Evolutionary conservation across 2,113 vertebrate genomes (phyloP).

Genomic region (Peromyscus maniculatus): DNA sequence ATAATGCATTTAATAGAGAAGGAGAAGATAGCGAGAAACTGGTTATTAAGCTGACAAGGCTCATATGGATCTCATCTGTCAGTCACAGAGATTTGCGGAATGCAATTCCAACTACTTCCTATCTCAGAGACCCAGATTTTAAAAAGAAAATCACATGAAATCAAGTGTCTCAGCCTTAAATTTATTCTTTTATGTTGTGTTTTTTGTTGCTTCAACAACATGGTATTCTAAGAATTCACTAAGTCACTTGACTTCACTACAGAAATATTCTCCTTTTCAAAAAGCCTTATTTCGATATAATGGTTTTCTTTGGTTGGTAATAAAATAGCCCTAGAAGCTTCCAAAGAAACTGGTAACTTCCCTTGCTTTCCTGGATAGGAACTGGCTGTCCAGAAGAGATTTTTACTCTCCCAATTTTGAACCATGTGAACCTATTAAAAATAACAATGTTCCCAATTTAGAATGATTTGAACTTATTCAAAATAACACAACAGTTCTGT

Average conservation of each 20-base stretch:
- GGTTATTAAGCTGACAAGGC: conserved; percentile 84
- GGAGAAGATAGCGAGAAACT: conserved; percentile 76
- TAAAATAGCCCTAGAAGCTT: conserved; percentile 57
- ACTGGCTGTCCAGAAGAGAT: neutral
- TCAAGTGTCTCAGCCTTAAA: conserved; percentile 42
- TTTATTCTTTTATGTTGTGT: conserved; percentile 57
- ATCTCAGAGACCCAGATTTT: conserved; percentile 68
- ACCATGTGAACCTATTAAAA: conserved; percentile 51
- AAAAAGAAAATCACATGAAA: conserved; percentile 53
- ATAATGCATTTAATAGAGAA: conserved; percentile 78
- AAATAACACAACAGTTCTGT: conserved; percentile 54
- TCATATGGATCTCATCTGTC: conserved; percentile 78
- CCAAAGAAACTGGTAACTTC: conserved; percentile 38
- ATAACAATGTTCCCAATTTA: conserved; percentile 47
- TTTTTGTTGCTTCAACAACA: conserved; percentile 62
- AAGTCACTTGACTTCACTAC: conserved; percentile 40
- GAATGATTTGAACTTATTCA: conserved; percentile 51
- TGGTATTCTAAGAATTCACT: conserved; percentile 30
- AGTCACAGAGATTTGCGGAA: conserved; percentile 74
- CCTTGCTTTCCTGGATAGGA: conserved; percentile 23
- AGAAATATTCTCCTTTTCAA: conserved; percentile 50
- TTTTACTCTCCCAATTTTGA: conserved; percentile 57
- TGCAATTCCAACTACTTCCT: conserved; percentile 66
- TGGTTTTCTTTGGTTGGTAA: conserved; percentile 43
- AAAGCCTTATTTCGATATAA: conserved; percentile 30